Conservation (phyloP, 2,888 invertebrate species). For the Tanypteryx hageni region DNA sequence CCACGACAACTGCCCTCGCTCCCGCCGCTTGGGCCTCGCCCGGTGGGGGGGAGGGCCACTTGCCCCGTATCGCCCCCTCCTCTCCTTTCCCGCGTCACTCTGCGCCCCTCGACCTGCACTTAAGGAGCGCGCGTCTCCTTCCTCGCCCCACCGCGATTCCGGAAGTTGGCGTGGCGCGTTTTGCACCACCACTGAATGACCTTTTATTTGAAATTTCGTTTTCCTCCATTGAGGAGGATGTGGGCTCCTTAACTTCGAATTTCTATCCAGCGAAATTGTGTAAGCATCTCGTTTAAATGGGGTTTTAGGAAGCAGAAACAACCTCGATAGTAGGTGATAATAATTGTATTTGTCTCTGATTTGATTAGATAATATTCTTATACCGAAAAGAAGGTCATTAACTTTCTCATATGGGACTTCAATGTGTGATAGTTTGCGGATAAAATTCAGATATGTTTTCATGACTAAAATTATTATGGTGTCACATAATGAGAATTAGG, state of each 20-base stretch:
- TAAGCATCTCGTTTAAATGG: too few relatives aligned
- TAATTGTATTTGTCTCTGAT: too few relatives aligned
- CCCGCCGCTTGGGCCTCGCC: background rate
- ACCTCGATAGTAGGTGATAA: too few relatives aligned
- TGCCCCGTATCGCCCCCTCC: background rate
- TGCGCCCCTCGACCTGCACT: slow-evolving; percentile 6
- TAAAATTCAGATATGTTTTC: background rate
- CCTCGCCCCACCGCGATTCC: background rate
- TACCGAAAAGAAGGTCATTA: too few relatives aligned
- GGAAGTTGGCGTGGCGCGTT: too few relatives aligned
- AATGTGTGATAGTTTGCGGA: background rate
- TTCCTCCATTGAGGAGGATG: too few relatives aligned
- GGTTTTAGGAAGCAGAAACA: too few relatives aligned
- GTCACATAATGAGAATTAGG: background rate
- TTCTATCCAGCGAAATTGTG: too few relatives aligned
- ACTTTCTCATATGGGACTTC: background rate
- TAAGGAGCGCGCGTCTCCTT: background rate
- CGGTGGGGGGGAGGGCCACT: background rate
- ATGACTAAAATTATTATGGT: background rate
- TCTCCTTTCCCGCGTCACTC: background rate
- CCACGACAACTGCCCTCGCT: background rate
- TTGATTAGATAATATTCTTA: too few relatives aligned
- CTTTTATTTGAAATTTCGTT: too few relatives aligned
- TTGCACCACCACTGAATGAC: too few relatives aligned
- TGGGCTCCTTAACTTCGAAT: too few relatives aligned